Conservation (phyloP, 2,113 vertebrate genomes). For the Noturus placidus region DNA sequence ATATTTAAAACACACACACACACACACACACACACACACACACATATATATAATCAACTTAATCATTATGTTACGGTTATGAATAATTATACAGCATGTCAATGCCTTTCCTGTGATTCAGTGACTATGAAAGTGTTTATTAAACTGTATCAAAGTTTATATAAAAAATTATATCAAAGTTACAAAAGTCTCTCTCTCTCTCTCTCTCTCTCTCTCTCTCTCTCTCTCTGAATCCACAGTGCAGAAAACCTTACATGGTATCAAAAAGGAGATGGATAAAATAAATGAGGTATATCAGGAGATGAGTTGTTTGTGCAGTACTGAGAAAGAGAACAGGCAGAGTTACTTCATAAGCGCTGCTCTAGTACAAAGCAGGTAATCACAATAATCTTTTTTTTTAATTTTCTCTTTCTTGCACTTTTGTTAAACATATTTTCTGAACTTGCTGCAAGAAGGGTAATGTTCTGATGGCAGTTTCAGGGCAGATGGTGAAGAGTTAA, state of each 20-base stretch:
- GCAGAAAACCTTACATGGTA: slow-evolving; percentile 37
- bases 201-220: no score
- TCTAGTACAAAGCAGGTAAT: background rate
- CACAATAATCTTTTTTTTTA: background rate
- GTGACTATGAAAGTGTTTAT: no score
- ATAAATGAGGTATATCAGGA: slow-evolving; percentile 36
- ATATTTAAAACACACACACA: no score
- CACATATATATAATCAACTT: no score
- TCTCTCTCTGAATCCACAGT: slow-evolving; percentile 28
- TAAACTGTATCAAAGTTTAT: no score
- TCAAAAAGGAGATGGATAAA: background rate
- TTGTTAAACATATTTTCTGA: background rate
- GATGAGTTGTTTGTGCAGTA: background rate
- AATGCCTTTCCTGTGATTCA: background rate
- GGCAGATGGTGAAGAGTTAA: background rate
- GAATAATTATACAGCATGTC: background rate
- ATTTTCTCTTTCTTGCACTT: background rate
- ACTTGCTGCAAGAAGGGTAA: background rate
- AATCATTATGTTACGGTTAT: background rate
- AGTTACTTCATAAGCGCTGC: slow-evolving; percentile 29
- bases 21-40: no score
- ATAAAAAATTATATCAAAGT: no score
- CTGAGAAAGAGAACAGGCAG: background rate
- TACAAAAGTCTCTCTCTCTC: no score
- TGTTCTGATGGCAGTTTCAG: background rate